Evolutionary conservation across 2,113 vertebrate species (phyloP).

Genomic region (Fregata magnificens): DNA sequence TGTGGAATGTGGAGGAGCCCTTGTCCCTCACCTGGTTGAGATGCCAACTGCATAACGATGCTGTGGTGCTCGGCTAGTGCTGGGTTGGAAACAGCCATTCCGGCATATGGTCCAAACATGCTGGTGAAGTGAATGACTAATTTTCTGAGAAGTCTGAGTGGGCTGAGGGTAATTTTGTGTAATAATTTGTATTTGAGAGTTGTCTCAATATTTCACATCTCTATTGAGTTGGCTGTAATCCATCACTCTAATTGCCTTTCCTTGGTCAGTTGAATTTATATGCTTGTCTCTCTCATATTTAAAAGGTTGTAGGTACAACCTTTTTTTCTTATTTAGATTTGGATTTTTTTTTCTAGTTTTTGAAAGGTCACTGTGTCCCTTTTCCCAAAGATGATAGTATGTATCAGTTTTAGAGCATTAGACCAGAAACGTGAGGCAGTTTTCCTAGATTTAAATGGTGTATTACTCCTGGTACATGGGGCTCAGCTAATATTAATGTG

Average conservation of each 20-base stretch:
- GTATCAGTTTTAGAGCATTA: not conserved
- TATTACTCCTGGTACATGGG: not conserved
- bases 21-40: not conserved
- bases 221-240: not conserved
- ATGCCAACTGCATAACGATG: accelerated
- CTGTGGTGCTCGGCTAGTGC: not conserved
- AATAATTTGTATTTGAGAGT: not conserved
- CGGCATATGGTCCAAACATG: not conserved
- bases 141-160: not conserved
- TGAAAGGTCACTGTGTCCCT: not conserved
- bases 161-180: not conserved
- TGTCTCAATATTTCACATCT: not conserved
- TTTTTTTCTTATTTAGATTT: not conserved
- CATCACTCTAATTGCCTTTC: constrained; percentile 7
- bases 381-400: not conserved
- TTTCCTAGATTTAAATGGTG: not conserved
- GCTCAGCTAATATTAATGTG: not conserved
- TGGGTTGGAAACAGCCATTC: not conserved
- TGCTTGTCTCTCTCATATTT: not conserved
- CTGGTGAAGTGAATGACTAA: not conserved
- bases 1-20: accelerated
- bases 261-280: not conserved
- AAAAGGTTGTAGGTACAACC: not conserved
- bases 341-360: not conserved
- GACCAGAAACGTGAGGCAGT: not conserved